A percentile compares a stretch with the other conserved stretches of the same genome.
These are phyloP conservation scores for Artemisiospiza belli DNA, from an alignment of 2,113 vertebrate genomes.

Conservation along the genomic window DNA sequence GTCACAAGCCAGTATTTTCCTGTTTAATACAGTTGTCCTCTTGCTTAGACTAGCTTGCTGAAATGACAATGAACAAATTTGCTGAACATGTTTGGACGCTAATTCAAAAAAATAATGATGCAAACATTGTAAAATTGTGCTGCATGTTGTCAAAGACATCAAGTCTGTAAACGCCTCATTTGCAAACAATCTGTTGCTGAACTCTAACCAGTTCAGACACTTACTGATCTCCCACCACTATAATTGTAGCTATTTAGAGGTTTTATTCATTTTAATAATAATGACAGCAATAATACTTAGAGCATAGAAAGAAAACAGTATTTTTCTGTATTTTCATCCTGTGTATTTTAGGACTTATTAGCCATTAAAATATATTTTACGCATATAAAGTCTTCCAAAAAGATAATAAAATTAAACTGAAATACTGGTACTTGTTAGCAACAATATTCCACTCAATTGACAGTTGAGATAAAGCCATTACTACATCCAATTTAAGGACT, in stretches of 20 bases:
- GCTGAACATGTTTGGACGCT: not conserved
- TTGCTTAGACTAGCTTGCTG: not conserved
- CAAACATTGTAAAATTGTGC: constrained; percentile 10
- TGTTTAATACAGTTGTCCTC: not conserved
- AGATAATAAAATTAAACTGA: constrained; percentile 29
- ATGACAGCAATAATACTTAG: not conserved
- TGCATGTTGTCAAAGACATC: constrained; percentile 19
- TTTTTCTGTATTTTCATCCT: not conserved
- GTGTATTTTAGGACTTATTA: not conserved
- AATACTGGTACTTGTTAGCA: not conserved
- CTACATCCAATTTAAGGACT: not conserved
- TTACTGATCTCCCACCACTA: constrained; percentile 32
- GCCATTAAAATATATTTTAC: constrained; percentile 51
- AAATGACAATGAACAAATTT: not conserved
- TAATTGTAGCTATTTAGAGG: constrained; percentile 39
- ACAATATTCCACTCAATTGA: constrained; percentile 12
- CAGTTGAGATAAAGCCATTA: not conserved
- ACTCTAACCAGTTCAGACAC: constrained; percentile 39
- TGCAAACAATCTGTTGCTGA: constrained; percentile 60
- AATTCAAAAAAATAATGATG: not conserved
- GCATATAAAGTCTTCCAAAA: constrained; percentile 36
- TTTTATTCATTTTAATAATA: constrained; percentile 39
- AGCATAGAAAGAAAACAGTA: not conserved
- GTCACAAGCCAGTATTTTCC: not conserved
- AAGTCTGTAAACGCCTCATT: not conserved